Evolutionary conservation across 2,797 vertebrate species (phyloP), one percentile per base, ranked within the genome.

Genomic region (Microctenopoma steveboyesi): DNA sequence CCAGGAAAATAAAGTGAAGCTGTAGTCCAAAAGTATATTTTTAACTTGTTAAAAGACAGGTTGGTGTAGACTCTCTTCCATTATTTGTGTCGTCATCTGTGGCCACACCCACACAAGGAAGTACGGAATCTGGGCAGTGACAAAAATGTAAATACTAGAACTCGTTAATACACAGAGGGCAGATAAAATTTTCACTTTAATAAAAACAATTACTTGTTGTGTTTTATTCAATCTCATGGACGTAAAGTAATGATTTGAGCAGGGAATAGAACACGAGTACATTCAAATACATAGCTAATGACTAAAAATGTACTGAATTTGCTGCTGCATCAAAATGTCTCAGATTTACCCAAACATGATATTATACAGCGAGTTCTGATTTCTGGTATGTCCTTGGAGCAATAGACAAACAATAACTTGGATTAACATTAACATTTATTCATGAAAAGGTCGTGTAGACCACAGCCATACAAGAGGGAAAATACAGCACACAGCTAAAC

Each of bases 41-140:
- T 27, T 8, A 52, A 60, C 25, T 53, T 40, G 6, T 13, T 1
- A 16, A 22, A 4, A 37, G 0, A 43, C 69, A 25, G 56, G 46
- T 64, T 67, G 76, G 37, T 33, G 39, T 7, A 43, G 64, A 51
- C 15, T 25, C 28, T 43, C 55, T 58, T 68, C 78, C 80, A 79
- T 80, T 74, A 73, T 70, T 69, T 46, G 77, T 85, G 77, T 42
- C 67, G 81, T 88, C 86, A 83, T 84, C 75, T 59, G 52, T 42
- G 76, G 46, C 83, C 91, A 82, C 91, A 86, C 92, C 90, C 91
- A 83, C 83, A 86, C 1, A 61, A 69, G 81, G 85, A 88, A 87
- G 72, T 40, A 89, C 78, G 83, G 82, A 0, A 14, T 1, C 74
- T 6, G 74, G 5, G n/a, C 2, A 49, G 74, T 81, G 86, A 79